Percentiles rank a stretch among this genome's conserved stretches.
These are phyloP conservation scores for Prionace glauca DNA, from an alignment of 2,797 vertebrate genomes.

Conservation along the genomic window DNA sequence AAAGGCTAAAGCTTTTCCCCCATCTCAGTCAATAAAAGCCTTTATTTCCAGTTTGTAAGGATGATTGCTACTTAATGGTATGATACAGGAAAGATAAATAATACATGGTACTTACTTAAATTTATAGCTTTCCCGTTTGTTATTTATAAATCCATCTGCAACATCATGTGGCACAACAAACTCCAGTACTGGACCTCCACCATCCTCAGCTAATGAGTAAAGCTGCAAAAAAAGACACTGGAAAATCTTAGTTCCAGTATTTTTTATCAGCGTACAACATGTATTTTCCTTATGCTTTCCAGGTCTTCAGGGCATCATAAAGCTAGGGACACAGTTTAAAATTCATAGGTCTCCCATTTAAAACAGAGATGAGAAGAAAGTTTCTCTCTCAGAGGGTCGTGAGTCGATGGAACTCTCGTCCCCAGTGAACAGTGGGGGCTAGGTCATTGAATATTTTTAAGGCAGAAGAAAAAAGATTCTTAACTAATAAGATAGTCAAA, in stretches of 20 bases:
- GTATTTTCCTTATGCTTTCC: not conserved
- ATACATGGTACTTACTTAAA: constrained; percentile 72
- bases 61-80: not conserved
- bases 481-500: no score
- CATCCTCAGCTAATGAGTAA: constrained; percentile 69
- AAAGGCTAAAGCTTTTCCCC: not conserved
- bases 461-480: no score
- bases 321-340: no score
- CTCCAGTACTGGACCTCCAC: constrained; percentile 62
- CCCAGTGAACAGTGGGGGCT: no score
- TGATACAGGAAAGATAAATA: not conserved
- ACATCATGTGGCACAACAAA: constrained; percentile 76
- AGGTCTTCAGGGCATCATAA: not conserved
- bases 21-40: not conserved
- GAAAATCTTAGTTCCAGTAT: not conserved
- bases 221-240: constrained; percentile 58
- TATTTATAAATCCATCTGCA: constrained; percentile 88
- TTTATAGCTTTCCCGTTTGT: constrained; percentile 82
- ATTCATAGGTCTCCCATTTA: no score
- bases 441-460: no score
- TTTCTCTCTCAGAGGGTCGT: no score
- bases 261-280: not conserved
- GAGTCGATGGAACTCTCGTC: no score
- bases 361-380: no score
- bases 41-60: constrained; percentile 9